phyloP scores from a whole-genome alignment of 2,888 invertebrate genomes.

The Catocala sponsa region DNA sequence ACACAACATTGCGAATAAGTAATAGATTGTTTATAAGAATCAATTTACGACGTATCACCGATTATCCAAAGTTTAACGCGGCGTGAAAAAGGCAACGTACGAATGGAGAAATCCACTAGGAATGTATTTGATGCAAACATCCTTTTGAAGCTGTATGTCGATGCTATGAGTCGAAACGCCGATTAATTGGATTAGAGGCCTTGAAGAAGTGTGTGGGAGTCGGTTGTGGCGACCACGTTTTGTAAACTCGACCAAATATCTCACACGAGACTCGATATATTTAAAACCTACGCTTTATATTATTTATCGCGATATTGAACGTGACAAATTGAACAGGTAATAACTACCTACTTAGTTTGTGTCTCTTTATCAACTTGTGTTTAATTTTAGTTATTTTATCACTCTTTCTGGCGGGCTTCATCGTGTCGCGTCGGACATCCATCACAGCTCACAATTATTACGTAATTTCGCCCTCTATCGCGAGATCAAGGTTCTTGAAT shows the following conservation, averaged over 20 bases:
- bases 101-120: slow-evolving; percentile 35
- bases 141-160: slow-evolving; percentile 51
- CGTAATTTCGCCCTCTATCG: slow-evolving; percentile 54
- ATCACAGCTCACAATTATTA: slow-evolving; percentile 58
- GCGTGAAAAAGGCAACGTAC: slow-evolving; percentile 39
- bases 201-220: slow-evolving; percentile 67
- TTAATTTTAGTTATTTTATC: slow-evolving; percentile 80
- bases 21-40: slow-evolving; percentile 25
- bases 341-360: slow-evolving; percentile 75
- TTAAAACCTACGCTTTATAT: slow-evolving; percentile 26
- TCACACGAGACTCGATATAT: slow-evolving; percentile 33
- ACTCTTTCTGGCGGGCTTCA: slow-evolving; percentile 75
- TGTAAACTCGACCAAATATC: slow-evolving; percentile 56
- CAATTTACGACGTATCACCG: slow-evolving; percentile 33
- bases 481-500: slow-evolving; percentile 61
- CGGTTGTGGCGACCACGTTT: slow-evolving; percentile 67
- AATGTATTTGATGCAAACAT: slow-evolving; percentile 41
- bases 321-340: slow-evolving; percentile 30
- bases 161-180: slow-evolving; percentile 58
- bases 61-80: slow-evolving; percentile 42
- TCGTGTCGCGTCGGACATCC: slow-evolving; percentile 63
- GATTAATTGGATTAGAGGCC: slow-evolving; percentile 68
- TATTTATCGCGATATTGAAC: slow-evolving; percentile 29
- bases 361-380: slow-evolving; percentile 79
- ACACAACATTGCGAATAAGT: slow-evolving; percentile 27